A percentile compares a stretch with the other conserved stretches of the same genome.
These are phyloP conservation scores for Drosophila pseudotakahashii DNA, from an alignment of 2,888 invertebrate genomes.

Conservation along the genomic window DNA sequence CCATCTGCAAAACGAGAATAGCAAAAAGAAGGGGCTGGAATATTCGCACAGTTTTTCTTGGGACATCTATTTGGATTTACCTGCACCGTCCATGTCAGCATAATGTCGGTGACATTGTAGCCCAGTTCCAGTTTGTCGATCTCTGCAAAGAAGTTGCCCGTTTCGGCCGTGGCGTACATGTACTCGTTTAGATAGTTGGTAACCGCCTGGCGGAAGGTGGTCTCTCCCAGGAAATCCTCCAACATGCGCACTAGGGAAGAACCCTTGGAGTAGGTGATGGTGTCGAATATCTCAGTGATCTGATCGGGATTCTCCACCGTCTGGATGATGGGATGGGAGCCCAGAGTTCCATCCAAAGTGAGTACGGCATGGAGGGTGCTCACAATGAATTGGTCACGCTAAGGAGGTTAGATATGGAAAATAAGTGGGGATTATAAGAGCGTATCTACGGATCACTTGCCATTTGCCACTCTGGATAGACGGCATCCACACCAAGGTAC, in stretches of 20 bases:
- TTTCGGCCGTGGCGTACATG: constrained; percentile 91
- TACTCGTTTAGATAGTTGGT: constrained; percentile 90
- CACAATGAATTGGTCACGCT: constrained; percentile 92
- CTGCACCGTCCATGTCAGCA: constrained; percentile 94
- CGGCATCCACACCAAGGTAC: constrained; percentile 89
- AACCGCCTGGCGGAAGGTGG: constrained; percentile 90
- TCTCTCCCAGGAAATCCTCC: constrained; percentile 89
- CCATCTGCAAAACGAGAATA: constrained; percentile 86
- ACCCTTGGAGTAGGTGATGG: constrained; percentile 96
- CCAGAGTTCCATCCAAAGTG: constrained; percentile 90
- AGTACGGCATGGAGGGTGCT: constrained; percentile 90
- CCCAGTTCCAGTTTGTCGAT: constrained; percentile 86
- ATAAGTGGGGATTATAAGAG: neutral
- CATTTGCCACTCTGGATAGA: constrained; percentile 92
- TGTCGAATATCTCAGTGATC: constrained; percentile 96
- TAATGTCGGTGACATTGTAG: constrained; percentile 86
- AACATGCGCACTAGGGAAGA: constrained; percentile 95
- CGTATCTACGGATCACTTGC: constrained; percentile 83
- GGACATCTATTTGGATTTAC: constrained; percentile 26
- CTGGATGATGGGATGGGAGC: constrained; percentile 96
- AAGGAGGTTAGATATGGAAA: constrained; percentile 5
- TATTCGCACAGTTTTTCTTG: neutral
- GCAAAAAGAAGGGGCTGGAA: constrained; percentile 20
- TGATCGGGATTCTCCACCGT: constrained; percentile 93
- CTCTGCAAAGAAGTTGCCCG: constrained; percentile 89